A percentile compares a stretch with the other conserved stretches of the same genome.
Conservation (phyloP, 2,888 invertebrate species). For the Operophtera brumata region DNA sequence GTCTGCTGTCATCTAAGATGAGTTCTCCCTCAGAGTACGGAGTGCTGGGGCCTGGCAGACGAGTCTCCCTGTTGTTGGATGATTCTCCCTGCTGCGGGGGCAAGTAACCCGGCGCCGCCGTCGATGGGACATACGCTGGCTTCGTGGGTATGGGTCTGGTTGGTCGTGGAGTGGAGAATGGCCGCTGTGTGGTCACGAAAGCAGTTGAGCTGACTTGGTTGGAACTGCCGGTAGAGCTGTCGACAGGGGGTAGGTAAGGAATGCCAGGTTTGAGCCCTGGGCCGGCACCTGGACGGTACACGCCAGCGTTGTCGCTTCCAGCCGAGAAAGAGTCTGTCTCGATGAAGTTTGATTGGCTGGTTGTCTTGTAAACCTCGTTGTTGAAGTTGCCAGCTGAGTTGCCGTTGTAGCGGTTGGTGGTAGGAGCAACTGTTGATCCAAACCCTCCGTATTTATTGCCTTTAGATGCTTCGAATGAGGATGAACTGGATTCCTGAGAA, state of each 20-base stretch:
- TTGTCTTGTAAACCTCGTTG: slow-evolving; percentile 54
- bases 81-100: slow-evolving; percentile 63
- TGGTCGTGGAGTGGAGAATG: slow-evolving; percentile 54
- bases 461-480: slow-evolving; percentile 24
- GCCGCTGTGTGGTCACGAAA: slow-evolving; percentile 46
- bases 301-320: slow-evolving; percentile 57
- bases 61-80: slow-evolving; percentile 56
- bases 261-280: slow-evolving; percentile 67
- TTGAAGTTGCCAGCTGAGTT: slow-evolving; percentile 36
- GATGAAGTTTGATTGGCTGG: slow-evolving; percentile 63
- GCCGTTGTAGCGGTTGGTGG: slow-evolving; percentile 41
- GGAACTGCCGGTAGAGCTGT: slow-evolving; percentile 54
- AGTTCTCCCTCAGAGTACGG: slow-evolving; percentile 60
- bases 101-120: slow-evolving; percentile 66
- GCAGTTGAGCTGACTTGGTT: slow-evolving; percentile 53
- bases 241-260: slow-evolving; percentile 72
- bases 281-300: slow-evolving; percentile 62
- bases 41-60: slow-evolving; percentile 55
- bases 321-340: slow-evolving; percentile 64
- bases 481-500: slow-evolving; percentile 26
- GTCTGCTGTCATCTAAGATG: slow-evolving; percentile 51
- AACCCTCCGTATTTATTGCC: slow-evolving; percentile 32
- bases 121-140: slow-evolving; percentile 50
- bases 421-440: slow-evolving; percentile 42
- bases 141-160: slow-evolving; percentile 12